phyloP scores from a whole-genome alignment of 2,888 invertebrate genomes.

The Trissolcus brochymenae region DNA sequence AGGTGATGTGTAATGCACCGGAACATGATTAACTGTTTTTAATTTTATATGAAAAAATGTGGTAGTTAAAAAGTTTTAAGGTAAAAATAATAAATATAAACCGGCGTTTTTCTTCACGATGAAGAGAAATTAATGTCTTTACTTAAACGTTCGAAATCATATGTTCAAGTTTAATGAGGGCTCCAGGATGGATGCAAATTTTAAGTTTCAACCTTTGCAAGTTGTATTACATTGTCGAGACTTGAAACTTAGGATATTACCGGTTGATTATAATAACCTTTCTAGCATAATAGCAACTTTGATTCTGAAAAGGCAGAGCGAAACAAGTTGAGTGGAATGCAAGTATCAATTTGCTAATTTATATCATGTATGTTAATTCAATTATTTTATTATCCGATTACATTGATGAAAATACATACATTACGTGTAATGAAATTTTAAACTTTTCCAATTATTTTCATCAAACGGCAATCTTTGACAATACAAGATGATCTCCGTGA shows the following conservation, averaged over 20 bases:
- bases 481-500: too few species aligned
- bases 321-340: slow-evolving; percentile 17
- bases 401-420: background rate
- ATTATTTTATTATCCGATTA: slow-evolving; percentile 10
- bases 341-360: slow-evolving; percentile 24
- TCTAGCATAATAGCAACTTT: slow-evolving; percentile 21
- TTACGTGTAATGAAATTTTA: background rate
- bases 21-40: slow-evolving; percentile 56
- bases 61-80: slow-evolving; percentile 53
- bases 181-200: too few species aligned
- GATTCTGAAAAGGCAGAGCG: background rate
- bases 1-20: slow-evolving; percentile 54
- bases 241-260: slow-evolving; percentile 30
- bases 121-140: slow-evolving; percentile 42
- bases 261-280: slow-evolving; percentile 32
- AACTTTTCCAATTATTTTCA: too few species aligned
- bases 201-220: too few species aligned
- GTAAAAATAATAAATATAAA: slow-evolving; percentile 5
- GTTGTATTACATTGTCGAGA: slow-evolving; percentile 7
- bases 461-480: too few species aligned
- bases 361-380: slow-evolving; percentile 22
- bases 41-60: slow-evolving; percentile 53
- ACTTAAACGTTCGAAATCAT: slow-evolving; percentile 29
- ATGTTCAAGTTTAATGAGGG: slow-evolving; percentile 8
- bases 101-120: slow-evolving; percentile 21